Evolutionary conservation across 2,888 invertebrate genomes (phyloP).

Genomic region (Eugnorisma glareosa): DNA sequence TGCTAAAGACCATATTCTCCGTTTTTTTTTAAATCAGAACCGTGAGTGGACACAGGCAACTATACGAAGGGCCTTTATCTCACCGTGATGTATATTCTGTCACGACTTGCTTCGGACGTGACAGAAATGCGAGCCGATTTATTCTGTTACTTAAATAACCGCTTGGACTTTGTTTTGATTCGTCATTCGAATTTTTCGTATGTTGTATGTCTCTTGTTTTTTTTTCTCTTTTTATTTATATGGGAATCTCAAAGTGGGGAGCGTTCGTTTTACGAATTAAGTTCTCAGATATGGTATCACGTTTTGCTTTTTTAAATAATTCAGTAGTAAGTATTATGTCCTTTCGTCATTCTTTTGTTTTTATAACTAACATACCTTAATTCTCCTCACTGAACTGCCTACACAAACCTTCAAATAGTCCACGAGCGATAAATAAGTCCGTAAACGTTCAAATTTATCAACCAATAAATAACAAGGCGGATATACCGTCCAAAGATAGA

Average conservation of each 20-base stretch:
- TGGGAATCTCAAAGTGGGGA: constrained; percentile 42
- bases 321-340: constrained; percentile 17
- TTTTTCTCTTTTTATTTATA: constrained; percentile 29
- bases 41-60: constrained; percentile 79
- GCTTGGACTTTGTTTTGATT: constrained; percentile 74
- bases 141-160: constrained; percentile 76
- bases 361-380: not conserved
- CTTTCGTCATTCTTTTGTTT: not conserved
- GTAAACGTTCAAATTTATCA: constrained; percentile 25
- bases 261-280: constrained; percentile 60
- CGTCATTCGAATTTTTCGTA: constrained; percentile 70
- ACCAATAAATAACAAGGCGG: constrained; percentile 26
- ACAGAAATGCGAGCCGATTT: constrained; percentile 86
- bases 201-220: constrained; percentile 21
- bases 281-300: constrained; percentile 48
- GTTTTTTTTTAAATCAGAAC: constrained; percentile 72
- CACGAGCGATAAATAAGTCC: not conserved
- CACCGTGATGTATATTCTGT: constrained; percentile 86
- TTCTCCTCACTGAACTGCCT: not conserved
- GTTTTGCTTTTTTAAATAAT: constrained; percentile 46
- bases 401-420: constrained; percentile 7
- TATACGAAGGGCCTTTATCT: constrained; percentile 86
- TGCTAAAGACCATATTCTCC: constrained; percentile 74
- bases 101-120: constrained; percentile 87
- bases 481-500: constrained; percentile 20